These are phyloP conservation scores for Neoniphon sammara DNA, from an alignment of 2,797 vertebrate species.

Conservation along the genomic window DNA sequence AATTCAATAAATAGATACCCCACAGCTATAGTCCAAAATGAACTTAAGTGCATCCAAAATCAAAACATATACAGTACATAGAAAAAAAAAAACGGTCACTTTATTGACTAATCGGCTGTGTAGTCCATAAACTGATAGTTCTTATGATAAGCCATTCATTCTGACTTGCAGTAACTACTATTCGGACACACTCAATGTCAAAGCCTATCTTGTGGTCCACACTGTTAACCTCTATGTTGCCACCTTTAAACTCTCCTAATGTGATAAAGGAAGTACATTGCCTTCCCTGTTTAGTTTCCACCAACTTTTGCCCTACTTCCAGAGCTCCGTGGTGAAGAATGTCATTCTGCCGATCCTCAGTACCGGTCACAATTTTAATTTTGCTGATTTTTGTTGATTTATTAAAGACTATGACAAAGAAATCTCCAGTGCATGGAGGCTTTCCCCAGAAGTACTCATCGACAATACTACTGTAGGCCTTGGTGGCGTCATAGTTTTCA, in stretches of 20 bases:
- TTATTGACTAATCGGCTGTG: conserved; percentile 79
- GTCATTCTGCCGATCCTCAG: conserved; percentile 93
- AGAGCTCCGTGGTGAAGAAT: conserved; percentile 92
- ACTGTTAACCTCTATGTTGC: conserved; percentile 90
- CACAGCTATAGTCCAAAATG: conserved; percentile 43
- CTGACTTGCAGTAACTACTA: conserved; percentile 94
- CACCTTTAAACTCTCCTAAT: conserved; percentile 93
- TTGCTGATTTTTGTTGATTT: conserved; percentile 89
- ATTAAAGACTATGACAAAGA: conserved; percentile 90
- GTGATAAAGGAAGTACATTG: conserved; percentile 91
- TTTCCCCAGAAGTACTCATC: conserved; percentile 98
- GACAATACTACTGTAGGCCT: conserved; percentile 88
- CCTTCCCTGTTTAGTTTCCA: conserved; percentile 86
- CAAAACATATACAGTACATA: neutral
- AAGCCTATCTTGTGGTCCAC: conserved; percentile 94
- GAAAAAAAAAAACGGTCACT: conserved; percentile 13
- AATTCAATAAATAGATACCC: conserved; percentile 38
- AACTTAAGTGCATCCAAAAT: conserved; percentile 38
- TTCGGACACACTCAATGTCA: conserved; percentile 92
- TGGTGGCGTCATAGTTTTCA: conserved; percentile 94
- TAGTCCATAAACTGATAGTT: conserved; percentile 95
- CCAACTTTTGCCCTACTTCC: conserved; percentile 90
- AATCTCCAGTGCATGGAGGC: conserved; percentile 90
- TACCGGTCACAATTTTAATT: conserved; percentile 93
- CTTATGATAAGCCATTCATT: conserved; percentile 97